Conservation (phyloP, 2,888 invertebrate genomes). For the Coleophora deauratella region DNA sequence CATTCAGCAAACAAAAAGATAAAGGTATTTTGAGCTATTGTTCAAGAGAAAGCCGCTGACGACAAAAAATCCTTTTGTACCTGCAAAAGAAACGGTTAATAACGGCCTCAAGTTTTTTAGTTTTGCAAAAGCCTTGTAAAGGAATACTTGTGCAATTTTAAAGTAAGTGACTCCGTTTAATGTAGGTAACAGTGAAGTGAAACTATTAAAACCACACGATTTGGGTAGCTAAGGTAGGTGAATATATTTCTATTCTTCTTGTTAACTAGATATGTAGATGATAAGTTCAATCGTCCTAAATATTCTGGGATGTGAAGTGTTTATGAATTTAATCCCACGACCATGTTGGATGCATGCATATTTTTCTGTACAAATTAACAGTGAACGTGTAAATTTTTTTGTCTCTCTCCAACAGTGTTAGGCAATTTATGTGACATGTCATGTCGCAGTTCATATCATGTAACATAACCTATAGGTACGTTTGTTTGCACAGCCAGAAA, state of each 20-base stretch:
- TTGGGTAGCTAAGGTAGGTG: too few relatives aligned
- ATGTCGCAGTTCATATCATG: neutral
- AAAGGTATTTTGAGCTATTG: conserved; percentile 51
- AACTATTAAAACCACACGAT: neutral
- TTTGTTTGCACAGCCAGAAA: neutral
- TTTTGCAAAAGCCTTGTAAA: conserved; percentile 44
- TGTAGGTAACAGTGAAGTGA: conserved; percentile 1
- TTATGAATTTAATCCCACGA: conserved; percentile 62
- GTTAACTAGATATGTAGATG: too few relatives aligned
- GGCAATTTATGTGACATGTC: conserved; percentile 32
- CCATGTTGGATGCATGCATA: conserved; percentile 40
- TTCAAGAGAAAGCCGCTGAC: conserved; percentile 56
- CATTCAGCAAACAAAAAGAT: conserved; percentile 37
- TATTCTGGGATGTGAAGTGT: conserved; percentile 25
- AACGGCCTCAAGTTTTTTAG: conserved; percentile 57
- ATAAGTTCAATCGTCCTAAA: too few relatives aligned
- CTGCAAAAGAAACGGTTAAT: conserved; percentile 43
- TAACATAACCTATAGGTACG: neutral
- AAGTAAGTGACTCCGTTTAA: neutral
- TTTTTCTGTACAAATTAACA: conserved; percentile 46
- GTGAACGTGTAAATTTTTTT: conserved; percentile 35
- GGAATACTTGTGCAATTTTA: conserved; percentile 43
- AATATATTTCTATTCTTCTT: too few relatives aligned
- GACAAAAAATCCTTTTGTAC: conserved; percentile 50
- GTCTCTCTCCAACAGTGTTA: conserved; percentile 29